A percentile compares a stretch with the other conserved stretches of the same genome.
Conservation (phyloP, 2,888 invertebrate genomes). For the Hydropsyche betteni region DNA sequence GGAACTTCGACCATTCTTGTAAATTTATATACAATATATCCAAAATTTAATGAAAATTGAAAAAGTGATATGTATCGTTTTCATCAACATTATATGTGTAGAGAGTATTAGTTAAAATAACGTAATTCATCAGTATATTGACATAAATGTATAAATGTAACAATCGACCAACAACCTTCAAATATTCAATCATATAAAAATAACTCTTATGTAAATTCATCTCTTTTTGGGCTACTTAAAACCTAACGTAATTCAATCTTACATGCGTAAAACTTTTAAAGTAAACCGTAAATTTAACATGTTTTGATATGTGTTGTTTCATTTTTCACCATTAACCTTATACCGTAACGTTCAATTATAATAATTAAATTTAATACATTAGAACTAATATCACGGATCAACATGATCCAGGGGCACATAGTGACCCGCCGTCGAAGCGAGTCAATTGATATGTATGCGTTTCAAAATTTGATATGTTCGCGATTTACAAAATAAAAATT, state of each 20-base stretch:
- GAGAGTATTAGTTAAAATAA: too few relatives aligned
- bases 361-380: conserved; percentile 33
- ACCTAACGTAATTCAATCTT: conserved; percentile 22
- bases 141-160: conserved; percentile 29
- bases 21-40: too few relatives aligned
- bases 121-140: too few relatives aligned
- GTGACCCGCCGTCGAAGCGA: conserved; percentile 17
- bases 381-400: conserved; percentile 50
- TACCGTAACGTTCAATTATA: conserved; percentile 25
- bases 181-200: conserved; percentile 46
- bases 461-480: conserved; percentile 48
- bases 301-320: conserved; percentile 48
- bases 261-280: conserved; percentile 18
- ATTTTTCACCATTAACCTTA: conserved; percentile 8
- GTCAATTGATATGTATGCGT: conserved; percentile 50
- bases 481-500: conserved; percentile 43
- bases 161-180: conserved; percentile 40
- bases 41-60: too few relatives aligned
- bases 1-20: too few relatives aligned
- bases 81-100: too few relatives aligned
- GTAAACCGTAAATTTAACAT: conserved; percentile 24
- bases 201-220: conserved; percentile 44
- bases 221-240: conserved; percentile 37
- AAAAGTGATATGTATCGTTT: too few relatives aligned
- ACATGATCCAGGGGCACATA: conserved; percentile 49